A percentile compares a stretch with the other conserved stretches of the same genome.
Conservation (phyloP, 53 echinoderm and acorn worm genomes). For the Paracentrotus lividus region DNA sequence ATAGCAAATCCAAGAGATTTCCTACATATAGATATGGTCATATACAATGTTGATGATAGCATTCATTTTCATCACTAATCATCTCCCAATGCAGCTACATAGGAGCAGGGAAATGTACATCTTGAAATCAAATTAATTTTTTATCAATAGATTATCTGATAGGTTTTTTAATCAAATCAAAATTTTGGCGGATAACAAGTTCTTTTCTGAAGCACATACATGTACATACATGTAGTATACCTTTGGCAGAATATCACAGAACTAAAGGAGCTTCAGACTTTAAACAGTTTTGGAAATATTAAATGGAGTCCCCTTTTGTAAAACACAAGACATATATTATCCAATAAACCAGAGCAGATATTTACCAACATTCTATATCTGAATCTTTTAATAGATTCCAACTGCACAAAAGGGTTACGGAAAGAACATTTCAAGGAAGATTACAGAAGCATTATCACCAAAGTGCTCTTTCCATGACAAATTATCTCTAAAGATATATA, state of each 20-base stretch:
- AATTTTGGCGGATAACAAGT: neutral
- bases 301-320: constrained; percentile 21
- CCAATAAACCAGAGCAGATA: neutral
- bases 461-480: neutral
- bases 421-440: neutral
- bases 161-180: neutral
- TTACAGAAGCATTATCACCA: neutral
- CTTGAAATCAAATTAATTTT: neutral
- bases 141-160: neutral
- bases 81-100: neutral
- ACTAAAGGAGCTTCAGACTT: neutral
- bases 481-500: neutral
- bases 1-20: neutral
- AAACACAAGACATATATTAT: neutral
- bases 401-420: neutral
- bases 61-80: neutral
- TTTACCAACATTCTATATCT: neutral
- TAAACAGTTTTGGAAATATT: neutral
- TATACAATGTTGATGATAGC: neutral
- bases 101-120: too few relatives aligned
- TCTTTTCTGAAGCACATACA: neutral
- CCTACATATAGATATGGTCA: neutral
- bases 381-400: neutral
- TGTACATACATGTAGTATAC: too few relatives aligned
- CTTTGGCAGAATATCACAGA: neutral